These are phyloP conservation scores for Meleagris gallopavo DNA, from an alignment of 2,113 vertebrate genomes.

Conservation along the genomic window DNA sequence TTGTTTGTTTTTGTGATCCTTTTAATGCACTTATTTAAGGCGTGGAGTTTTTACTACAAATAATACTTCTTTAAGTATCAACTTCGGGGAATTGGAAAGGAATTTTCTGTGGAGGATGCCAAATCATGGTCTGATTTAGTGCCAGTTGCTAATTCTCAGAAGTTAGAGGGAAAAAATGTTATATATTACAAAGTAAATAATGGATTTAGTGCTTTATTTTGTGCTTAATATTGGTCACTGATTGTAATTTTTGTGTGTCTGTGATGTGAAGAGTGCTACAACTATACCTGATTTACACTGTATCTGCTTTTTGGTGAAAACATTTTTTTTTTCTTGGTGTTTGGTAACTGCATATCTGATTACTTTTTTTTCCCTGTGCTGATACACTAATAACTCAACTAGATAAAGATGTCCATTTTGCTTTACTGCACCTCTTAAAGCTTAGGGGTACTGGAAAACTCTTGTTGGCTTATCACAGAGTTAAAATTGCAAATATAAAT, in stretches of 20 bases:
- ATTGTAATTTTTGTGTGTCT: background rate
- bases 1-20: background rate
- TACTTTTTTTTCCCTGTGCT: background rate
- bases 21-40: background rate
- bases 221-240: background rate
- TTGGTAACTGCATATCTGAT: background rate
- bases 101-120: background rate
- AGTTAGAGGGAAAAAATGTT: background rate
- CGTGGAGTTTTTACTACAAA: background rate
- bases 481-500: background rate
- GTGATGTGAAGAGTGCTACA: background rate
- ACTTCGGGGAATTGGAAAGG: background rate
- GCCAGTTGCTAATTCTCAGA: background rate
- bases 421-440: background rate
- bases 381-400: background rate
- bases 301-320: constrained; percentile 3
- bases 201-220: background rate
- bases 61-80: background rate
- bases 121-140: background rate
- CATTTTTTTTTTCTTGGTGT: background rate
- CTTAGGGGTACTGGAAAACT: background rate
- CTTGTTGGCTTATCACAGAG: background rate
- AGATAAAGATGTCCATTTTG: background rate
- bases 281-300: background rate
- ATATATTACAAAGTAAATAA: background rate